Percentiles rank a stretch among this genome's conserved stretches.
phyloP scores from a whole-genome alignment of 2,113 vertebrate species.

The Rhagologus leucostigma region DNA sequence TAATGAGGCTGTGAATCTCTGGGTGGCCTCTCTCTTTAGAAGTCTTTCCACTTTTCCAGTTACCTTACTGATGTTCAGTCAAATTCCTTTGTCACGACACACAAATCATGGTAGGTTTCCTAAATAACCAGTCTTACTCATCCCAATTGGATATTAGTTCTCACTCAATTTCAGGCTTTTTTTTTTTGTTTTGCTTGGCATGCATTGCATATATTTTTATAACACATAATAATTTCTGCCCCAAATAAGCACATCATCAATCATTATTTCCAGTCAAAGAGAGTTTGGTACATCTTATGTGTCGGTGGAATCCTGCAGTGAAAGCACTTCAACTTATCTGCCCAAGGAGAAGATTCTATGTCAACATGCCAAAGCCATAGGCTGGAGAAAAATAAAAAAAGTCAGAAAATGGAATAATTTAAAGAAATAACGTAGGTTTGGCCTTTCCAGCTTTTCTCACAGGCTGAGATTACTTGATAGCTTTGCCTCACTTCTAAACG shows the following conservation, averaged over 20 bases:
- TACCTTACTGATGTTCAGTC: neutral
- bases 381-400: neutral
- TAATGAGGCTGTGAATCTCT: neutral
- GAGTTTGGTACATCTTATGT: neutral
- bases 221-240: neutral
- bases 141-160: neutral
- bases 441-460: neutral
- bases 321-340: neutral
- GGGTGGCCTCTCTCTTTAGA: neutral
- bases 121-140: neutral
- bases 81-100: neutral
- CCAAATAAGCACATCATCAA: neutral
- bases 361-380: neutral
- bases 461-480: neutral
- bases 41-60: neutral
- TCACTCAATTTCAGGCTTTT: neutral
- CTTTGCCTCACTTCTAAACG: neutral
- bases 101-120: neutral
- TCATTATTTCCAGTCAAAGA: constrained; percentile 2
- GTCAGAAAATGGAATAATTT: neutral
- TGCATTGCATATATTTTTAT: neutral
- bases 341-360: neutral
- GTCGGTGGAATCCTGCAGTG: neutral
- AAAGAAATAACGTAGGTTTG: neutral
- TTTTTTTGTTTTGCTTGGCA: neutral